These are phyloP conservation scores for Lysandra bellargus DNA, from an alignment of 2,888 invertebrate genomes.

Conservation along the genomic window DNA sequence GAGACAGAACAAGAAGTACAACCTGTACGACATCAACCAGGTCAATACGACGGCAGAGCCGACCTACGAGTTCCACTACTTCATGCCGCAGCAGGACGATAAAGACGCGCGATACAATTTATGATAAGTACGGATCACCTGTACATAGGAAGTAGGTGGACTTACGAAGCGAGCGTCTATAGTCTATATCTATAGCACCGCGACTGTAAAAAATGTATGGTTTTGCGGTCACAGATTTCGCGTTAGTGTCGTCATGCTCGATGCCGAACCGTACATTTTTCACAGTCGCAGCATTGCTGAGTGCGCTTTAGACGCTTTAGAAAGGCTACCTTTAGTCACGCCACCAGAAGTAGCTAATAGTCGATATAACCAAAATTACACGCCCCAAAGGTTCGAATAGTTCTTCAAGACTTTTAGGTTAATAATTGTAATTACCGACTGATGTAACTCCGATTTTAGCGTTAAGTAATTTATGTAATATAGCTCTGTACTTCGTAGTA, in stretches of 20 bases:
- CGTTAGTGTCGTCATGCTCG: no score
- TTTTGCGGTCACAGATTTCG: no score
- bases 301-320: no score
- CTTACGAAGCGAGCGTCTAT: no score
- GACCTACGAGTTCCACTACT: conserved; percentile 71
- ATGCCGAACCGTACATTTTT: no score
- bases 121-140: conserved; percentile 43
- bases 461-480: conserved; percentile 29
- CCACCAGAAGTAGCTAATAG: conserved; percentile 9
- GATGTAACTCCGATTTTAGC: conserved; percentile 24
- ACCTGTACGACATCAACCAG: conserved; percentile 54
- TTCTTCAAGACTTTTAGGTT: conserved; percentile 21
- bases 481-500: conserved; percentile 24
- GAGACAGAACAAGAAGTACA: conserved; percentile 33
- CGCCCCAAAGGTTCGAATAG: conserved; percentile 11
- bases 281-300: no score
- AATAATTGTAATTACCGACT: conserved; percentile 27
- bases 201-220: no score
- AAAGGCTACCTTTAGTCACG: not conserved
- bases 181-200: no score
- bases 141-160: not conserved
- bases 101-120: conserved; percentile 50
- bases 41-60: conserved; percentile 62
- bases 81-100: conserved; percentile 70
- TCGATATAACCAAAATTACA: conserved; percentile 26